phyloP scores from a whole-genome alignment of 92 coral and sea anemone species.

The Plumapathes pennacea region DNA sequence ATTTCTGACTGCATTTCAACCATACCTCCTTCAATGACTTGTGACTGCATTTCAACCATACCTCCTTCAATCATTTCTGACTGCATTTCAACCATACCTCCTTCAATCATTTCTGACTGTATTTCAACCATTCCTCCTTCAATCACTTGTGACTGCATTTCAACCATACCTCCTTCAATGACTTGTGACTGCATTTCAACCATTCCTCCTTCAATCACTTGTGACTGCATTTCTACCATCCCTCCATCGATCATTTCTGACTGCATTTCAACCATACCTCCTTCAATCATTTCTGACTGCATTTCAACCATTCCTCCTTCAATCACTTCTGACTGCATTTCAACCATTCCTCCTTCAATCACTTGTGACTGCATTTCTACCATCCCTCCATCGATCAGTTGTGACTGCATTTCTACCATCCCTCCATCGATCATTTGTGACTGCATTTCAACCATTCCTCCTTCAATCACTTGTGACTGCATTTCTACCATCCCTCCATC shows the following conservation, averaged over 20 bases:
- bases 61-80: constrained; percentile 1
- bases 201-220: not conserved
- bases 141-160: not conserved
- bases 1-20: constrained; percentile 5
- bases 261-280: not conserved
- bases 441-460: not conserved
- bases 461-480: not conserved
- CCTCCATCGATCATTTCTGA: not conserved
- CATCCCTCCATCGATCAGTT: not conserved
- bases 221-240: not conserved
- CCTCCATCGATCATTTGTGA: constrained; percentile 1
- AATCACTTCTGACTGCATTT: constrained; percentile 1
- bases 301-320: constrained; percentile 1
- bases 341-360: not conserved
- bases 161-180: not conserved
- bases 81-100: not conserved
- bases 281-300: not conserved
- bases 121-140: not conserved
- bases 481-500: not conserved
- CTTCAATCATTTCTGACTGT: not conserved
- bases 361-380: not conserved
- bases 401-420: constrained; percentile 1
- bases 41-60: not conserved
- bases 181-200: not conserved
- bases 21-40: not conserved